Evolutionary conservation across 2,797 vertebrate genomes (phyloP).

Genomic region (Melanotaenia trifasciata): DNA sequence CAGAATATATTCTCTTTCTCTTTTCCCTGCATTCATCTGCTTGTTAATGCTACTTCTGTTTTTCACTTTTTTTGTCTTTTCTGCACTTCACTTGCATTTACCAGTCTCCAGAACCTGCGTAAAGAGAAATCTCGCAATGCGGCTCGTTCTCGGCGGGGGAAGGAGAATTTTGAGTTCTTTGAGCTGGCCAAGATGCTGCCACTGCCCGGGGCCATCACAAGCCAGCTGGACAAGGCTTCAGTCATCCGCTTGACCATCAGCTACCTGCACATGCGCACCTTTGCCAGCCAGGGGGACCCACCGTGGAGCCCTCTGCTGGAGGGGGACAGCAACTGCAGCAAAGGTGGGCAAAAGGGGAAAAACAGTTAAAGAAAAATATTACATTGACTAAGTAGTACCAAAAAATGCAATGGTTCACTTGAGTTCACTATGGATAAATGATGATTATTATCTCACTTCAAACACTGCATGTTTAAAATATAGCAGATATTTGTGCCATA

Average conservation of each 20-base stretch:
- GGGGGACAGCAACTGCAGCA: constrained; percentile 83
- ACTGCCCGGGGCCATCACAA: constrained; percentile 91
- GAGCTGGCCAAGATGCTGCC: constrained; percentile 93
- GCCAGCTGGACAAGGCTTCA: constrained; percentile 93
- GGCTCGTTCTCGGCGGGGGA: constrained; percentile 90
- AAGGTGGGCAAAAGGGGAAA: constrained; percentile 71
- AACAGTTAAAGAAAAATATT: neutral
- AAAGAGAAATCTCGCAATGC: constrained; percentile 94
- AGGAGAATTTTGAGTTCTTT: constrained; percentile 94
- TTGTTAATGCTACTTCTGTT: constrained; percentile 7
- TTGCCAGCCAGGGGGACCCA: constrained; percentile 90
- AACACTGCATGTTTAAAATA: neutral
- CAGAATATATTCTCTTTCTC: constrained; percentile 5
- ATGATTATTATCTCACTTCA: neutral
- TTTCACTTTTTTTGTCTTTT: neutral
- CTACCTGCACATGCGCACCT: constrained; percentile 92
- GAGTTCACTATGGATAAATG: neutral
- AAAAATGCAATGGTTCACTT: neutral
- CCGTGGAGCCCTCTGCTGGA: constrained; percentile 87
- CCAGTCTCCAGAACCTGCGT: constrained; percentile 90
- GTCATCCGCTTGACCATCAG: constrained; percentile 93
- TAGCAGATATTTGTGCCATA: neutral
- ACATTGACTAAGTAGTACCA: neutral
- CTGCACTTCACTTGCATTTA: neutral
- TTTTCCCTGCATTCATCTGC: constrained; percentile 10